Percentiles rank a stretch among this genome's conserved stretches.
phyloP scores from a whole-genome alignment of 1,140 invertebrate species.

The Pachyrhynchus sulphureomaculatus region DNA sequence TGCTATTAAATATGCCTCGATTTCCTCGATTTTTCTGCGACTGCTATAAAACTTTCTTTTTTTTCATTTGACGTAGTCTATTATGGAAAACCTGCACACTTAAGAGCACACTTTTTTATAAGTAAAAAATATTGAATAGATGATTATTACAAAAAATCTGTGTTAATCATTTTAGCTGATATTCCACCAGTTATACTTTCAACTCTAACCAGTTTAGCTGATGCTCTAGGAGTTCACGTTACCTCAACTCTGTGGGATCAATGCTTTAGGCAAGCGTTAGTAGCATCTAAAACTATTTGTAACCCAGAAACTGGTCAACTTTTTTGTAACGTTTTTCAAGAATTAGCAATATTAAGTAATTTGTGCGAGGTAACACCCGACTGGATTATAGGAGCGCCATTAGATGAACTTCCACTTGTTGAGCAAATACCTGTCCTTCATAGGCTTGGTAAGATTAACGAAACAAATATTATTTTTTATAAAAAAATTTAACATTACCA shows the following conservation, averaged over 20 bases:
- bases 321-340: constrained; percentile 63
- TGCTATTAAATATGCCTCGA: too few relatives aligned
- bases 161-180: constrained; percentile 52
- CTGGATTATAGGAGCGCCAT: constrained; percentile 63
- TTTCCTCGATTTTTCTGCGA: too few relatives aligned
- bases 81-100: too few relatives aligned
- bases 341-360: constrained; percentile 65
- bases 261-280: constrained; percentile 62
- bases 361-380: constrained; percentile 68
- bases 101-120: too few relatives aligned
- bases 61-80: too few relatives aligned
- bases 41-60: too few relatives aligned
- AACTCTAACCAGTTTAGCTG: constrained; percentile 68
- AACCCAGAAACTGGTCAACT: constrained; percentile 56
- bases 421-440: constrained; percentile 80
- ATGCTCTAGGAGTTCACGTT: constrained; percentile 73
- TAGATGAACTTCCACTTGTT: constrained; percentile 70
- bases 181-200: constrained; percentile 66
- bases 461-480: neutral
- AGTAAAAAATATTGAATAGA: too few relatives aligned
- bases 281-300: constrained; percentile 40
- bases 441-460: constrained; percentile 60
- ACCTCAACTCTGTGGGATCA: constrained; percentile 74
- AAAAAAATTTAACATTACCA: neutral
- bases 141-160: too few relatives aligned